Conservation (phyloP, 1,140 invertebrate species). For the Zaprionus davidi region DNA sequence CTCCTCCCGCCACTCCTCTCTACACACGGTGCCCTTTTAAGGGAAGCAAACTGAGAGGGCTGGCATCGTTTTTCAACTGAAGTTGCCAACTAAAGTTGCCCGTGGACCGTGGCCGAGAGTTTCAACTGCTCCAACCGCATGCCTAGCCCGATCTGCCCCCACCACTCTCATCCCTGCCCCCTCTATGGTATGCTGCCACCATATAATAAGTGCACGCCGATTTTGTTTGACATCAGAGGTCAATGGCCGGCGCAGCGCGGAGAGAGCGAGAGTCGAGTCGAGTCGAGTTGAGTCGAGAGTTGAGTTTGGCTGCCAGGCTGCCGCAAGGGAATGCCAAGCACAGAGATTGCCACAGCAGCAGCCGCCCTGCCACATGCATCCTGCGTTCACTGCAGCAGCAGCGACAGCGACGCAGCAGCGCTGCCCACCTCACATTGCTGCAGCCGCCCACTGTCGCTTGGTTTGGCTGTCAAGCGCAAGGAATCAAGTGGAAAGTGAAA, state of each 20-base stretch:
- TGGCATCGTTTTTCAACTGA: conserved; percentile 40
- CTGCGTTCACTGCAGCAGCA: conserved; percentile 50
- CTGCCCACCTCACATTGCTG: background rate
- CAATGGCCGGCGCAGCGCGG: conserved; percentile 62
- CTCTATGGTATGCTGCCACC: conserved; percentile 7
- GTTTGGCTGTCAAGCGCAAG: conserved; percentile 77
- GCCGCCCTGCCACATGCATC: conserved; percentile 48
- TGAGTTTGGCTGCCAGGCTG: conserved; percentile 9
- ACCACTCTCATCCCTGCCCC: background rate
- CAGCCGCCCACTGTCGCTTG: conserved; percentile 43
- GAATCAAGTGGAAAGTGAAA: conserved; percentile 82
- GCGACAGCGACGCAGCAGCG: conserved; percentile 23
- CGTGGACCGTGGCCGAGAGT: conserved; percentile 71
- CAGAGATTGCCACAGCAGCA: conserved; percentile 35
- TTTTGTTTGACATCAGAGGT: conserved; percentile 82
- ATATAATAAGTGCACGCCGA: conserved; percentile 76
- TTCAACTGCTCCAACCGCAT: conserved; percentile 8
- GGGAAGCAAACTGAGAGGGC: background rate
- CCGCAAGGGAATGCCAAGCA: conserved; percentile 57
- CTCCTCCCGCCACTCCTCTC: background rate
- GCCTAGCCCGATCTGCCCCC: background rate
- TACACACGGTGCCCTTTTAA: background rate
- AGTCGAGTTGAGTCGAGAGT: background rate
- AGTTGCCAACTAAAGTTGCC: conserved; percentile 44
- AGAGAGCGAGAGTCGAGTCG: conserved; percentile 15